Percentiles rank a stretch among this genome's conserved stretches.
Conservation (phyloP, 2,888 invertebrate genomes). For the Limulus polyphemus region DNA sequence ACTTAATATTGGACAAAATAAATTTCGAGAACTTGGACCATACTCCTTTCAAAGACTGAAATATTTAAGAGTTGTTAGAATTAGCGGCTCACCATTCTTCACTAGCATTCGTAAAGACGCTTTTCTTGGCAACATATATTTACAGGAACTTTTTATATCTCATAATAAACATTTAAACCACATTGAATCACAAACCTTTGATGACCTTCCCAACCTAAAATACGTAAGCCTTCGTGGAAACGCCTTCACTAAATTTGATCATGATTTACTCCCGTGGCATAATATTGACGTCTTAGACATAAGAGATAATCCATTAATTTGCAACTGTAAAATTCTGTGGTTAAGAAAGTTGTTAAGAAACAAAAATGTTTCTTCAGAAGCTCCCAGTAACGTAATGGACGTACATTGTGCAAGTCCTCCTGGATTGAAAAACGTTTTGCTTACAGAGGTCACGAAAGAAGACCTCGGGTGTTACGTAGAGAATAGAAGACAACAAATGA, state of each 20-base stretch:
- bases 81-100: background rate
- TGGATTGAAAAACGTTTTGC: conserved; percentile 6
- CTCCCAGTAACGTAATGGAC: conserved; percentile 3
- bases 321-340: conserved; percentile 79
- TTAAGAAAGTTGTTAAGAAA: conserved; percentile 34
- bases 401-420: conserved; percentile 8
- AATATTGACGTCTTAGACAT: conserved; percentile 58
- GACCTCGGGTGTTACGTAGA: conserved; percentile 14
- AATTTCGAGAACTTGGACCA: background rate
- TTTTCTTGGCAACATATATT: conserved; percentile 14
- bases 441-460: conserved; percentile 10
- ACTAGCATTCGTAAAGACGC: background rate
- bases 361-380: background rate
- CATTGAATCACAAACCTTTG: conserved; percentile 18
- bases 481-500: conserved; percentile 14
- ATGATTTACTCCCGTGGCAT: conserved; percentile 43
- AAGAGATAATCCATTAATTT: conserved; percentile 68
- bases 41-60: background rate
- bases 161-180: conserved; percentile 14
- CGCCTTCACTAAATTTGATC: conserved; percentile 20
- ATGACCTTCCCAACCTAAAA: conserved; percentile 13
- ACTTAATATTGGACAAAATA: background rate
- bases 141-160: conserved; percentile 18
- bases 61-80: background rate
- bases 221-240: conserved; percentile 24